phyloP scores from a whole-genome alignment of 2,113 vertebrate species.

The Malurus cyaneus region DNA sequence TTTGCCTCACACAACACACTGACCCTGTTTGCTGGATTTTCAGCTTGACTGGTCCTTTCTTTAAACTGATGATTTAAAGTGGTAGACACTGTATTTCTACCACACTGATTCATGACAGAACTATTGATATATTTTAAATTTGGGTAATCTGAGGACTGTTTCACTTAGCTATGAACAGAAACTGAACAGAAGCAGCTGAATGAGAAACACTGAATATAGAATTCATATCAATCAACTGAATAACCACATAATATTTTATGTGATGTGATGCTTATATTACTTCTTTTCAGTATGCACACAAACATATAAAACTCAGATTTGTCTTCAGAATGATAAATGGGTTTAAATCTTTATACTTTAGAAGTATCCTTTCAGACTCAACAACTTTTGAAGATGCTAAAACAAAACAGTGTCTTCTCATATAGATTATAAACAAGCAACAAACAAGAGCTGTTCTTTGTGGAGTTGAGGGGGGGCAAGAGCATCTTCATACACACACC shows the following conservation, averaged over 20 bases:
- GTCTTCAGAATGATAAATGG: not conserved
- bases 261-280: not conserved
- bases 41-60: not conserved
- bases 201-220: not conserved
- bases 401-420: not conserved
- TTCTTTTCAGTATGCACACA: not conserved
- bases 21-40: not conserved
- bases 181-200: not conserved
- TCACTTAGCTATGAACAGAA: not conserved
- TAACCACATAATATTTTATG: not conserved
- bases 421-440: not conserved
- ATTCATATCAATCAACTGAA: not conserved
- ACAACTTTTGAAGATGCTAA: not conserved
- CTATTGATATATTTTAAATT: not conserved
- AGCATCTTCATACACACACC: rapidly evolving
- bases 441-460: not conserved
- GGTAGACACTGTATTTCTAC: not conserved
- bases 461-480: rapidly evolving
- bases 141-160: not conserved
- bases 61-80: not conserved
- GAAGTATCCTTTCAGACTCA: not conserved
- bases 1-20: not conserved
- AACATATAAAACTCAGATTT: not conserved
- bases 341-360: not conserved
- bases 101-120: not conserved